Evolutionary conservation across 2,888 invertebrate species (phyloP), one percentile per base, ranked within the genome.

Genomic region (Anaspis maculata): DNA sequence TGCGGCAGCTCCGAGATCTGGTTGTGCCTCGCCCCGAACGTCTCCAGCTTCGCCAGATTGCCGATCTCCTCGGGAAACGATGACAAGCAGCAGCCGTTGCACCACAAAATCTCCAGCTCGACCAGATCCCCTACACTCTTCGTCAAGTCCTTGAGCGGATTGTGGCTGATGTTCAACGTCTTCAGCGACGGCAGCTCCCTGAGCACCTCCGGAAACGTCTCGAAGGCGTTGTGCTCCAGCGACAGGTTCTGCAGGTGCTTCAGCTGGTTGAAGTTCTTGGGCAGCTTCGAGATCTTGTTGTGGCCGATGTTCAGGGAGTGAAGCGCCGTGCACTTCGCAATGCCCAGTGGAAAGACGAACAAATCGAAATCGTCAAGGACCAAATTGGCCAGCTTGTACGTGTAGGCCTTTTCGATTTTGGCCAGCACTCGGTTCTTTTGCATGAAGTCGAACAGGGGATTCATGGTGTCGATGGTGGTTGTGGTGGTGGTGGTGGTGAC

Each of bases 11-110:
- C 58, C 46, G 55, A 60, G 2, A 81, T 62, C 42, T 69, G 66
- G 66, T 81, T 81, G 25, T 77, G 76, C 24, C 80, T 68, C 1
- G 76, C 76, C 10, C 80, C 81, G 49, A 81, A 71, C 3, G 79
- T 79, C 45, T 79, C 76, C 19, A 81, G 57, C 36, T 70, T 70
- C 21, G 64, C 60, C 39, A 79, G 68, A 48, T 73, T 72, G 1
- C 74, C 73, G 27, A 81, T 72, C 57, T 77, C 77, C 27, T 69
- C 67, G 0, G 80, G 79, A 28, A 81, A 66, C 42, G 67, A 65
- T 10, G 59, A 59, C 13, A 80, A 56, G 3, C 72, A 72, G 3
- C 70, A 69, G 30, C 65, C 72, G 50, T 81, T 80, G 52, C 79
- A 77, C 80, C 80, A 80, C 45, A 81, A 70, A 2, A 74, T 73